These are phyloP conservation scores for Deroplatys truncata DNA, from an alignment of 2,888 invertebrate species.

Conservation along the genomic window DNA sequence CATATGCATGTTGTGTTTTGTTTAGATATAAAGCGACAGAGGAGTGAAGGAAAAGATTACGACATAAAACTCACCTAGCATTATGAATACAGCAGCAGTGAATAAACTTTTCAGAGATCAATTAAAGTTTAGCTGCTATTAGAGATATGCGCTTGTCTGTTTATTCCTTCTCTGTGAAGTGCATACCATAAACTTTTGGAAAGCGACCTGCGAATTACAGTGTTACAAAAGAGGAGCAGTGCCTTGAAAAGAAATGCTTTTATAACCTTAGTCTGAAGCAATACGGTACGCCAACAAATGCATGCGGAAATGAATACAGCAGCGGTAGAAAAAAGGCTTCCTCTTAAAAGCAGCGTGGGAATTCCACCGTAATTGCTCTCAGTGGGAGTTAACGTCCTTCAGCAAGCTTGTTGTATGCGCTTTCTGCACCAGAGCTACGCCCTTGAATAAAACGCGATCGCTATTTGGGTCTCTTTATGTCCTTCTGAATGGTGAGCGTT, in stretches of 20 bases:
- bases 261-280: not conserved
- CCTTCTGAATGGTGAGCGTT: not conserved
- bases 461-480: not conserved
- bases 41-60: too few species aligned
- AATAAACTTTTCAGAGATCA: too few species aligned
- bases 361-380: not conserved
- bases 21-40: too few species aligned
- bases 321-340: not conserved
- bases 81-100: too few species aligned
- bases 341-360: not conserved
- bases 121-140: too few species aligned
- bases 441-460: too few species aligned
- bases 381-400: not conserved
- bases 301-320: not conserved
- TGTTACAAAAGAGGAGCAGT: not conserved
- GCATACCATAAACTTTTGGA: not conserved
- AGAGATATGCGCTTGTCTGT: not conserved
- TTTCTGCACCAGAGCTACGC: not conserved
- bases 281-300: not conserved
- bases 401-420: not conserved
- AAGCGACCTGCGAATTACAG: not conserved
- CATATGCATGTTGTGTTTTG: too few species aligned
- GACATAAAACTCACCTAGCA: too few species aligned
- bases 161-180: not conserved
- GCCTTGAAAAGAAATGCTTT: not conserved